phyloP scores from a whole-genome alignment of 2,888 invertebrate species.

The Poecilobothrus nobilitatus region DNA sequence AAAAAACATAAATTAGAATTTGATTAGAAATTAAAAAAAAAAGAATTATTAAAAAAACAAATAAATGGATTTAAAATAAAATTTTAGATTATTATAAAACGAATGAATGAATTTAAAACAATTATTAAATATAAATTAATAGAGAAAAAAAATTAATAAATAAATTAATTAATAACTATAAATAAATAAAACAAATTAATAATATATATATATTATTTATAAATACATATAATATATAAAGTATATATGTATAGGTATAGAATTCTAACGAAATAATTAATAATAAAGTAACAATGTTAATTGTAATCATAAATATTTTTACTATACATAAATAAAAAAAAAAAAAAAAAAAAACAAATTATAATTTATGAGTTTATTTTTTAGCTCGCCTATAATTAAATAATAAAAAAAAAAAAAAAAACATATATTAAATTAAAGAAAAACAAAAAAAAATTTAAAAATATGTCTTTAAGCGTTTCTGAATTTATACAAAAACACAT shows the following conservation, averaged over 20 bases:
- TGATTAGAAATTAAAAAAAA: background rate
- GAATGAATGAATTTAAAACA: background rate
- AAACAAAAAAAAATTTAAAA: background rate
- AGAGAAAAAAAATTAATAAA: no score
- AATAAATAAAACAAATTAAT: no score
- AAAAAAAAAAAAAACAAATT: background rate
- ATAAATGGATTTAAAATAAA: background rate
- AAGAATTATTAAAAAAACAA: background rate
- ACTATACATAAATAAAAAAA: background rate
- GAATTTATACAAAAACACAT: background rate
- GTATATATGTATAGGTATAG: no score
- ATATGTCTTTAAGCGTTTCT: background rate
- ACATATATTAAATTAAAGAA: background rate
- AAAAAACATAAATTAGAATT: slow-evolving; percentile 18
- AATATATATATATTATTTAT: no score
- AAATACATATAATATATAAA: no score
- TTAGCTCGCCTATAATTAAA: background rate
- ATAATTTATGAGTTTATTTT: background rate
- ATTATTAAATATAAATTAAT: no score
- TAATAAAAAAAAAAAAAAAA: no score
- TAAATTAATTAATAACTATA: no score
- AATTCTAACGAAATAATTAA: no score
- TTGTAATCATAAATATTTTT: background rate
- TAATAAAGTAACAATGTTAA: background rate
- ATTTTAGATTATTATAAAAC: background rate